Evolutionary conservation across 2,797 vertebrate species (phyloP), one percentile per base, ranked within the genome.

Genomic region (Fistularia tabacaria): DNA sequence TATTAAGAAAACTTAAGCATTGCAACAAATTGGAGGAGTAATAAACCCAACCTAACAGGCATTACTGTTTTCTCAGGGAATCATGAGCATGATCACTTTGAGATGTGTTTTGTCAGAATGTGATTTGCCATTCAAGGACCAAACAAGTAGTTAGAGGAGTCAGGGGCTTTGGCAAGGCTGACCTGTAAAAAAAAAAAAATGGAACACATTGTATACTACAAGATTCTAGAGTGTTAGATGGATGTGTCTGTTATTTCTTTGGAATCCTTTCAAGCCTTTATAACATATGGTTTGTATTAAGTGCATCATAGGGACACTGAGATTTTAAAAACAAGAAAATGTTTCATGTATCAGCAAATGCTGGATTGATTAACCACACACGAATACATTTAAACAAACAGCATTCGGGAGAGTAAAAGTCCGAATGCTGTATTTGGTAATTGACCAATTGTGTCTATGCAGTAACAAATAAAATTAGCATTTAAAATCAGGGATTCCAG

Each of bases 201-300:
- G 66, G 77, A 70, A 61, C 66, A 60, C 74, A 64, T 66, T 58
- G 59, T 73, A 75, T 56, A 59, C 50, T 57, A 71, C 79, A 82
- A 85, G 83, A 77, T 88, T 80, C 82, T 59, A 74, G 68, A 46
- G 62, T 63, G 63, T 61, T 10, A 44, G 71, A 81, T 83, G 80
- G 85, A 81, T 82, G 77, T 61, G 78, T 71, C 62, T 78, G 76
- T 69, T 75, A 74, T 76, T 68, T 66, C 59, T 62, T 56, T 13
- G 42, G 71, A 74, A 64, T 54, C 55, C 68, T 77, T 76, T 81
- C 59, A 73, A 81, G 52, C 61, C 57, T 25, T 43, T 49, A 59
- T 54, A 57, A 64, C 88, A 87, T 83, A 72, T 87, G 87, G 81
- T 76, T 87, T 36, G 46, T 80, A 77, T 87, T 62, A 70, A 59